These are phyloP conservation scores for Centruroides sculpturatus DNA, from an alignment of 1,140 invertebrate species.

Conservation along the genomic window DNA sequence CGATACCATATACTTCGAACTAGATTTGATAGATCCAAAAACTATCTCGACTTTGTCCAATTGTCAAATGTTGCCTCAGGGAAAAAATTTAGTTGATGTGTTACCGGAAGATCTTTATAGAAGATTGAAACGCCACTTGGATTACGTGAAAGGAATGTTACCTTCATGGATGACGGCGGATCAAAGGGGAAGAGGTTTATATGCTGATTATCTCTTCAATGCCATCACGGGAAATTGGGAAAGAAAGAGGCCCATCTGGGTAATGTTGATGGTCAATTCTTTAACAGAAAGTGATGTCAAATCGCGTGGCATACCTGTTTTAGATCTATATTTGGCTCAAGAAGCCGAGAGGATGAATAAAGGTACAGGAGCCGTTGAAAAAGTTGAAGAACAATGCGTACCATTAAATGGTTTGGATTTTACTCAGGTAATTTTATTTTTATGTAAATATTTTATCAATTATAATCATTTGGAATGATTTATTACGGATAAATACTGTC, in stretches of 20 bases:
- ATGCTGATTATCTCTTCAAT: conserved; percentile 37
- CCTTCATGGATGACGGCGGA: conserved; percentile 36
- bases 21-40: conserved; percentile 37
- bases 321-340: conserved; percentile 40
- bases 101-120: conserved; percentile 33
- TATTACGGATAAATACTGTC: too few species aligned
- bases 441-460: too few species aligned
- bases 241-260: conserved; percentile 39
- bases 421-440: conserved; percentile 24
- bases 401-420: conserved; percentile 40
- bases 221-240: conserved; percentile 40
- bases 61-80: conserved; percentile 37
- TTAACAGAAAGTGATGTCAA: conserved; percentile 37
- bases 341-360: conserved; percentile 35
- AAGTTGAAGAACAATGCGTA: conserved; percentile 40
- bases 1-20: conserved; percentile 39
- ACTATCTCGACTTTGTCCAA: conserved; percentile 34
- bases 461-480: too few species aligned
- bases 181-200: conserved; percentile 30
- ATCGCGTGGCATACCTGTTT: conserved; percentile 36
- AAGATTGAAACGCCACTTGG: conserved; percentile 35
- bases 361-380: conserved; percentile 37
- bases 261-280: conserved; percentile 41
- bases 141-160: conserved; percentile 34
- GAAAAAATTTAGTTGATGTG: conserved; percentile 30